Base-by-base conservation (phyloP, 2,797 vertebrate genomes). In the Urophycis tenuis region DNA sequence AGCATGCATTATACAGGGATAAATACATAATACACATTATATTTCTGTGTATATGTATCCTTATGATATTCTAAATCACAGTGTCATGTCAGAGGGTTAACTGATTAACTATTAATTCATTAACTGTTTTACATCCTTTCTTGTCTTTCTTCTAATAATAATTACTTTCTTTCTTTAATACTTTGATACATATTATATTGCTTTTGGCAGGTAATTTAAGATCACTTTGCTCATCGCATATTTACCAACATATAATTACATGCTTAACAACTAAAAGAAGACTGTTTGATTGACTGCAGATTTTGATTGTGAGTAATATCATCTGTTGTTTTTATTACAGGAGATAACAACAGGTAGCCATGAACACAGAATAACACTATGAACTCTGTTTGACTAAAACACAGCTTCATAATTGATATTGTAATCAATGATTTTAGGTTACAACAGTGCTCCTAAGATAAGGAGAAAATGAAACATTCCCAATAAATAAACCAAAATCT, bases 371-470 rank as follows among this genome's bases (percentile, higher is more conserved):
- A 60, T 60, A 60, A 71, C 69, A 19, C 22, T n/a, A n/a, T n/a
- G n/a, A 22, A 32, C 69, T 71, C 17, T 30, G 14, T 33, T 32
- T 71, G 69, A 31, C 11, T 71, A 6, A 45, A 15, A 75, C 82
- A 77, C 29, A 60, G n/a, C 10, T 60, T 60, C 25, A 19, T 67
- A 67, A 49, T 74, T 80, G 76, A 41, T 9, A 72, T 78, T 73
- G 30, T 71, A 77, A 45, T 67, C 75, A 30, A 74, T 67, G 34
- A 73, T 49, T 79, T 39, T 60, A 85, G 81, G 75, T 74, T 73
- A 79, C 80, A 79, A 75, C 19, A 3, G 31, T 45, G 31, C 78
- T 81, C 80, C 82, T 86, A 84, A 83, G 53, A 60, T 39, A 8
- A 39, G 36, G 36, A 39, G 36, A 72, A 78, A 79, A 79, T 81